Base-by-base conservation (phyloP, 1,140 invertebrate species). In the Drosophila teissieri region DNA sequence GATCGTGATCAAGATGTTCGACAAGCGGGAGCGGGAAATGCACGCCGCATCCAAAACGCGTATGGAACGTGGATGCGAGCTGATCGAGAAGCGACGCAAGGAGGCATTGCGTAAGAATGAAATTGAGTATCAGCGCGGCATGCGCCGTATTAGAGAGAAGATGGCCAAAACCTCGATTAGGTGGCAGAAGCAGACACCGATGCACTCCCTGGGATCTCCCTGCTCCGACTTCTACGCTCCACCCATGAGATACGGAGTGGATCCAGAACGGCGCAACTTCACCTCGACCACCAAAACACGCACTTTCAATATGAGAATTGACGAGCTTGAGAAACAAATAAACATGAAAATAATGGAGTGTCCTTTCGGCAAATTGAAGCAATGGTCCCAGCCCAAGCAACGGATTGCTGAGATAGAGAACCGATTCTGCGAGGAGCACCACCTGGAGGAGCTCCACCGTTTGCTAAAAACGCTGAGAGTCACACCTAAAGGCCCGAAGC, bases 181-280 rank as follows among this genome's bases (percentile, higher is more conserved):
- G 11, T 86, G 84, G 84, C 31, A 63, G 12, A 92, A 93, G 62
- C 64, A 78, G 8, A 91, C 93, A 61, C 92, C 94, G 11, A 85
- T 93, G 37, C 81, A 93, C 4, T 84, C 93, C 34, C 78, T 94
- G 62, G 90, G 83, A 2, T 83, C 93, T 45, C 91, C 91, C 1
- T 92, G 90, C 42, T 94, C 93, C 0, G 93, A 94, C 39, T 91
- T 94, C 12, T 94, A 94, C 73, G 93, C 88, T 3, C 94, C 94
- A 3, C 74, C 93, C 48, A 92, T 93, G 31, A 82, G 93, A 37
- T 91, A 93, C 70, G 94, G 93, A 8, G 92, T 93, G 22, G 91
- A 94, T 90, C 93, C 93, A 1, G 91, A 91, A 49, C 90, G 92
- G 11, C 89, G 92, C 19, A 93, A 93, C 34, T 92, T 91, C 31